Evolutionary conservation across 1,140 invertebrate species (phyloP).

Genomic region (Zaprionus capensis): DNA sequence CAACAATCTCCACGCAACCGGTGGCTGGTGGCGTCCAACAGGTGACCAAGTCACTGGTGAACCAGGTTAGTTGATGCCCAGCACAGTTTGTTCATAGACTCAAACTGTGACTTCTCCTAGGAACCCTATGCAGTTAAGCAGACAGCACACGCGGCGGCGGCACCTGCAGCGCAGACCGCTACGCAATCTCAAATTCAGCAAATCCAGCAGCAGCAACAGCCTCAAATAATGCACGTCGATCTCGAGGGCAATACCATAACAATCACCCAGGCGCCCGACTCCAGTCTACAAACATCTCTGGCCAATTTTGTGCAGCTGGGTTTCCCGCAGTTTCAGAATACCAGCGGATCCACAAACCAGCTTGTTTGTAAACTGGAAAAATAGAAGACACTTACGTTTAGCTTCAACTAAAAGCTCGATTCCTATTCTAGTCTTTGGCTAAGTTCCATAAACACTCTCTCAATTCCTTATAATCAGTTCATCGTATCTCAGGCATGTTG

Average conservation of each 20-base stretch:
- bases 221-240: constrained; percentile 78
- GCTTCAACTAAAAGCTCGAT: constrained; percentile 19
- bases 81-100: background rate
- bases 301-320: constrained; percentile 77
- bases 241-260: constrained; percentile 76
- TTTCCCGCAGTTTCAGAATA: constrained; percentile 70
- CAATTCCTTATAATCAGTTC: constrained; percentile 4
- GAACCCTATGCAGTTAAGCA: constrained; percentile 43
- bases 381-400: constrained; percentile 39
- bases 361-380: constrained; percentile 65
- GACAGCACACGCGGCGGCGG: constrained; percentile 11
- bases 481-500: background rate
- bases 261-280: constrained; percentile 74
- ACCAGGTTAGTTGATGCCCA: background rate
- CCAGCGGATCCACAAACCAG: constrained; percentile 45
- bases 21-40: background rate
- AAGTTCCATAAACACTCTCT: constrained; percentile 8
- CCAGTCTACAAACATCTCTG: constrained; percentile 65
- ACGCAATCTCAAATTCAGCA: constrained; percentile 39
- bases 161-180: constrained; percentile 17
- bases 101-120: constrained; percentile 1
- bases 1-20: constrained; percentile 5
- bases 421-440: constrained; percentile 54
- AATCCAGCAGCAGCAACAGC: constrained; percentile 56
- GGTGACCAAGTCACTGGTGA: constrained; percentile 20